Conservation (phyloP, 2,797 vertebrate genomes). For the Gouania willdenowi region DNA sequence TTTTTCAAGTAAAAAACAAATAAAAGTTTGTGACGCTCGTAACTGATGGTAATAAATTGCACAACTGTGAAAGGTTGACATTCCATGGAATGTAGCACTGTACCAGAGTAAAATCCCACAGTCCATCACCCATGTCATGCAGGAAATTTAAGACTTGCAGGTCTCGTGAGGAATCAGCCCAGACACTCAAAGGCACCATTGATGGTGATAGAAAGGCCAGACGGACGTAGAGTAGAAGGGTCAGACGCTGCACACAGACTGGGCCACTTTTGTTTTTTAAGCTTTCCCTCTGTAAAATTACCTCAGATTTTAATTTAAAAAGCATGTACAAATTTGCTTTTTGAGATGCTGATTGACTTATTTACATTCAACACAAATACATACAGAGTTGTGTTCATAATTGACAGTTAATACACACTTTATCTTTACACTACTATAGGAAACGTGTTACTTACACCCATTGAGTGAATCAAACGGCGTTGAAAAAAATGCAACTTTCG, state of each 20-base stretch:
- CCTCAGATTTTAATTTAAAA: too few relatives aligned
- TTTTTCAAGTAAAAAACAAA: conserved; percentile 13
- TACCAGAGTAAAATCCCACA: conserved; percentile 1
- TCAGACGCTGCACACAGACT: too few relatives aligned
- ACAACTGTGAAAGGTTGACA: conserved; percentile 29
- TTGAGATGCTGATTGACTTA: too few relatives aligned
- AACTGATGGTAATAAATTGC: conserved; percentile 17
- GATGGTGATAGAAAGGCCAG: conserved; percentile 11
- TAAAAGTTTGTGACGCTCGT: conserved; percentile 19
- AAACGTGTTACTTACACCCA: too few relatives aligned
- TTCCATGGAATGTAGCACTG: conserved; percentile 57
- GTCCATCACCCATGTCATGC: conserved; percentile 5
- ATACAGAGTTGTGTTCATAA: too few relatives aligned
- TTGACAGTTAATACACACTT: too few relatives aligned
- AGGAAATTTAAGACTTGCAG: conserved; percentile 20
- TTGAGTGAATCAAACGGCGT: not conserved
- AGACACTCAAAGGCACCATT: conserved; percentile 29
- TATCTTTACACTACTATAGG: too few relatives aligned
- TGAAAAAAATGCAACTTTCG: conserved; percentile 8
- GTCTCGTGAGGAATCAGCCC: conserved; percentile 14
- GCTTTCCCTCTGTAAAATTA: too few relatives aligned
- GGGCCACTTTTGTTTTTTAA: too few relatives aligned
- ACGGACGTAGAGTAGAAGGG: not conserved
- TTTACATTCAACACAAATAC: too few relatives aligned
- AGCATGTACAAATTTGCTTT: too few relatives aligned